phyloP scores from a whole-genome alignment of 1,140 invertebrate species.

The Watersipora subatra region DNA sequence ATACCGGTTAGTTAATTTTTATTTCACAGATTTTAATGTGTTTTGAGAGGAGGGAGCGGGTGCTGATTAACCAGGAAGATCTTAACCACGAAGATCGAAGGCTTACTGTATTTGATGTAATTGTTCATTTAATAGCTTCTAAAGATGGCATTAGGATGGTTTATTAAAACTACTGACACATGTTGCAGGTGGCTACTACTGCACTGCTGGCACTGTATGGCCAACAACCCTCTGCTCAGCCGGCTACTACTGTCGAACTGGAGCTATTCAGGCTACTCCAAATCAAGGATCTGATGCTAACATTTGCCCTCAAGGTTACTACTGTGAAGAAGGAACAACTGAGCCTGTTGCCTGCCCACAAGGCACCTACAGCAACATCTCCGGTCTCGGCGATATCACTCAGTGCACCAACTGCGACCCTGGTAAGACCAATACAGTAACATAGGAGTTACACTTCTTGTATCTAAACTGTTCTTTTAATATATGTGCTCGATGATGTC shows the following conservation, averaged over 20 bases:
- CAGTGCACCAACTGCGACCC: constrained; percentile 25
- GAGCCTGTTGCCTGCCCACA: constrained; percentile 22
- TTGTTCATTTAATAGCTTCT: too few species aligned
- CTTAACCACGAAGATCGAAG: too few species aligned
- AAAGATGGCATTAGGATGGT: too few species aligned
- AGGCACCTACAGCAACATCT: constrained; percentile 23
- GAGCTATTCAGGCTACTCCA: constrained; percentile 24
- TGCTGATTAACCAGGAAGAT: too few species aligned
- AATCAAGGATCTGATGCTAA: constrained; percentile 19
- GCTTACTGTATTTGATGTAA: too few species aligned
- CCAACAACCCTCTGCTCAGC: constrained; percentile 23
- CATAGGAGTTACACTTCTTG: too few species aligned
- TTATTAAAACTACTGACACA: too few species aligned
- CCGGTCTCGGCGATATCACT: constrained; percentile 18
- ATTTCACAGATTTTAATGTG: too few species aligned
- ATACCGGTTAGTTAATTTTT: too few species aligned
- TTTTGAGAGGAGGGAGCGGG: too few species aligned
- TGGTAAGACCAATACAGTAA: constrained; percentile 12
- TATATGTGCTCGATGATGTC: too few species aligned
- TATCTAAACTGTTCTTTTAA: too few species aligned
- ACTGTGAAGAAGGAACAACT: constrained; percentile 25
- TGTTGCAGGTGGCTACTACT: constrained; percentile 28
- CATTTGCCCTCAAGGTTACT: constrained; percentile 28
- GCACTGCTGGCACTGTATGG: constrained; percentile 19
- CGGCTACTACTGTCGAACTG: constrained; percentile 27